A percentile compares a stretch with the other conserved stretches of the same genome.
phyloP scores from a whole-genome alignment of 2,113 vertebrate genomes.

The Ophiodon elongatus region DNA sequence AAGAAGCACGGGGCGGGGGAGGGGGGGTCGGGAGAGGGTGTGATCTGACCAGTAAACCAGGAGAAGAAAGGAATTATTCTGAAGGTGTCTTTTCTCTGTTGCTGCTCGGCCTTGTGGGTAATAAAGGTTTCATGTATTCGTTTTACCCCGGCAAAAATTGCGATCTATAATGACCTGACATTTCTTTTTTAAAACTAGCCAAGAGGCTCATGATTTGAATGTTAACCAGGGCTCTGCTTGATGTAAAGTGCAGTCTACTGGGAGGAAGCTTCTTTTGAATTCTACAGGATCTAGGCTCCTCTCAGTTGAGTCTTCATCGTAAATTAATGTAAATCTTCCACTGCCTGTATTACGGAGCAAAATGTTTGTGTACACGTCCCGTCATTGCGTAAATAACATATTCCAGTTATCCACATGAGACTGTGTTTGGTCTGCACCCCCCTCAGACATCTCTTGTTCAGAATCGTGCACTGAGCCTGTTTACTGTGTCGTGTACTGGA shows the following conservation, averaged over 20 bases:
- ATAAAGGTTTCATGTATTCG: constrained; percentile 89
- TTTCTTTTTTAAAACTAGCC: constrained; percentile 85
- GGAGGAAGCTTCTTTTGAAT: constrained; percentile 74
- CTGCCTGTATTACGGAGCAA: constrained; percentile 23
- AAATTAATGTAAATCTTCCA: constrained; percentile 50
- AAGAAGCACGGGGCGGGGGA: constrained; percentile 30
- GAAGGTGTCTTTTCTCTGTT: constrained; percentile 80
- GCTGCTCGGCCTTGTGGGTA: constrained; percentile 83
- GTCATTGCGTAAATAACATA: constrained; percentile 10
- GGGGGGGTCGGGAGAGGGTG: constrained; percentile 6
- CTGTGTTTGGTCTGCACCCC: background rate
- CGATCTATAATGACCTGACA: constrained; percentile 88
- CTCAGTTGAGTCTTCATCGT: constrained; percentile 47
- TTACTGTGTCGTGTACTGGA: constrained; percentile 41
- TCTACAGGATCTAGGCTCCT: constrained; percentile 38
- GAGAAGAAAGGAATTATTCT: constrained; percentile 82
- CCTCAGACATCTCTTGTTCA: constrained; percentile 36
- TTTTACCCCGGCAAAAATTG: constrained; percentile 84
- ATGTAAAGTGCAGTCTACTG: constrained; percentile 63
- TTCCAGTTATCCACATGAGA: constrained; percentile 13
- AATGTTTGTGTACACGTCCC: constrained; percentile 30
- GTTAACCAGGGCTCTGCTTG: constrained; percentile 76
- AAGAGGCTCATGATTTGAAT: constrained; percentile 83
- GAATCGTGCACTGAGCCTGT: constrained; percentile 40
- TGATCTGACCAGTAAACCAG: constrained; percentile 79